phyloP scores from a whole-genome alignment of 2,113 vertebrate species.

The Cariama cristata region DNA sequence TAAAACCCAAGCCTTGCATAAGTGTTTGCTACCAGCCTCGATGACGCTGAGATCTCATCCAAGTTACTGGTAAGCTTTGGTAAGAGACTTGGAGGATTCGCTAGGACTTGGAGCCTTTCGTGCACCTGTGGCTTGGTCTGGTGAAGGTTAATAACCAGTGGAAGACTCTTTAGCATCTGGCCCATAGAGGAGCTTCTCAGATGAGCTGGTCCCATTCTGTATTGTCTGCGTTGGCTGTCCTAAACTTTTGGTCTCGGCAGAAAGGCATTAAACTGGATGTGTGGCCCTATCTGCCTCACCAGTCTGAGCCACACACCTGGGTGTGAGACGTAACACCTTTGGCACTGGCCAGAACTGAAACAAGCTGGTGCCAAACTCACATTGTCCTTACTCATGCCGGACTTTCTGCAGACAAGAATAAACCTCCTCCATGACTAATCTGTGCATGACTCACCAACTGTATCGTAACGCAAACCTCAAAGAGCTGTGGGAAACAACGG shows the following conservation, averaged over 20 bases:
- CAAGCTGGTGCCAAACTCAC: not conserved
- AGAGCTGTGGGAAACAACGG: constrained; percentile 21
- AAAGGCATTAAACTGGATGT: not conserved
- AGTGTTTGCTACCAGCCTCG: not conserved
- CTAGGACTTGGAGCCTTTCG: not conserved
- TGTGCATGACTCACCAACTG: constrained; percentile 37
- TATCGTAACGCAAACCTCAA: not conserved
- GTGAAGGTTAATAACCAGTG: not conserved
- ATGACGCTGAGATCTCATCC: not conserved
- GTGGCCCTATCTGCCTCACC: not conserved
- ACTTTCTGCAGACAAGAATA: constrained; percentile 35
- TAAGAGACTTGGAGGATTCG: not conserved
- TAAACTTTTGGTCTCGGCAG: not conserved
- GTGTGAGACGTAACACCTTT: not conserved
- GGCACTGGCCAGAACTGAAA: not conserved
- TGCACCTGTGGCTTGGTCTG: not conserved
- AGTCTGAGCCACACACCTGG: not conserved
- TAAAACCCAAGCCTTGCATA: fast-evolving
- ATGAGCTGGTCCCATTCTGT: not conserved
- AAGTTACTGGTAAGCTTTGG: not conserved
- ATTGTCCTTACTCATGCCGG: not conserved
- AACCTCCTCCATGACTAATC: constrained; percentile 37
- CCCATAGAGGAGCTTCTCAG: not conserved
- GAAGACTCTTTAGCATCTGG: not conserved
- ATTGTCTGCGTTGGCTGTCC: not conserved